A percentile compares a stretch with the other conserved stretches of the same genome.
phyloP scores from a whole-genome alignment of 2,797 vertebrate species.

The Sciaenops ocellatus region DNA sequence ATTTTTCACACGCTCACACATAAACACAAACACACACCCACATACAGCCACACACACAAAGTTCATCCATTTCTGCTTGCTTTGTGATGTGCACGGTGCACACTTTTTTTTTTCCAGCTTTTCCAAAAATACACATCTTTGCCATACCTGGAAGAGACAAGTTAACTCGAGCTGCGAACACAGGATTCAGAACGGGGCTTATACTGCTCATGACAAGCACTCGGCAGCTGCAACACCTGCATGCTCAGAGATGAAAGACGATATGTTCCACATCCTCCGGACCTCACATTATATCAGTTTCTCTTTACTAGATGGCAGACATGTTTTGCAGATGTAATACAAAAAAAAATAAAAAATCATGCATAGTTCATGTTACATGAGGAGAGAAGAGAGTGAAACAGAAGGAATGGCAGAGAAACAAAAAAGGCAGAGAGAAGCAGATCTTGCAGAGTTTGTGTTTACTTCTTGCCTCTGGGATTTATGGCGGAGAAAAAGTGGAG shows the following conservation, averaged over 20 bases:
- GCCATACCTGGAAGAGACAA: conserved; percentile 31
- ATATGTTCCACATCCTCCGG: conserved; percentile 35
- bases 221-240: conserved; percentile 30
- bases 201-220: conserved; percentile 8
- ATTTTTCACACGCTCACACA: conserved; percentile 66
- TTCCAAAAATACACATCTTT: conserved; percentile 40
- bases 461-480: conserved; percentile 71
- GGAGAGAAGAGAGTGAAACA: conserved; percentile 18
- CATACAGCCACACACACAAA: conserved; percentile 28
- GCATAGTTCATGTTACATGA: conserved; percentile 14
- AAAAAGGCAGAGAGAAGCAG: conserved; percentile 49
- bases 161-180: conserved; percentile 11
- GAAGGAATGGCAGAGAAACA: conserved; percentile 23
- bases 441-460: conserved; percentile 71
- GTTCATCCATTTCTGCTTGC: conserved; percentile 38
- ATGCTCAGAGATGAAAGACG: conserved; percentile 19
- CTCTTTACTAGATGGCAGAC: conserved; percentile 17
- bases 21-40: conserved; percentile 62
- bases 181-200: conserved; percentile 23
- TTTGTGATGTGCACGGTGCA: conserved; percentile 10
- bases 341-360: background rate
- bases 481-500: conserved; percentile 61
- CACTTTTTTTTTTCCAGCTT: background rate
- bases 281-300: conserved; percentile 34
- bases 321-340: conserved; percentile 32